Percentiles rank a stretch among this genome's conserved stretches.
Evolutionary conservation across 2,888 invertebrate species (phyloP).

Genomic region (Rhagonycha fulva): DNA sequence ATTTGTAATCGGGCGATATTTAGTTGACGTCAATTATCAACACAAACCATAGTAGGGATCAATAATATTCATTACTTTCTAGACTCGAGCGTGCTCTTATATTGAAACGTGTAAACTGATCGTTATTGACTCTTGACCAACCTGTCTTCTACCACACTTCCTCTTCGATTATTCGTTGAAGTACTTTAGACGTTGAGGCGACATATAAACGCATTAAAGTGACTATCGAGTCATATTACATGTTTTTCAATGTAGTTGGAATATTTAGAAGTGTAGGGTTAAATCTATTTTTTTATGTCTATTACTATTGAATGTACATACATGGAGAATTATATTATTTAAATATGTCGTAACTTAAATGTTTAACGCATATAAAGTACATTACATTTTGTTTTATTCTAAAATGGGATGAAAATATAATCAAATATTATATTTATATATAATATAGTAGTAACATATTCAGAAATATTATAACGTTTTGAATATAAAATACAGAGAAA

Average conservation of each 20-base stretch:
- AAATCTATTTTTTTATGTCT: not conserved
- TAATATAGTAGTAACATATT: no score
- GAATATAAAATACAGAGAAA: no score
- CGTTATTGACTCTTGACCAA: slow-evolving; percentile 50
- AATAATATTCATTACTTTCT: slow-evolving; percentile 49
- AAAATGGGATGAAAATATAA: no score
- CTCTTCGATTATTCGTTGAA: slow-evolving; percentile 18
- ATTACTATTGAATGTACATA: not conserved
- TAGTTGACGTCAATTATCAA: slow-evolving; percentile 21
- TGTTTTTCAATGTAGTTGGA: slow-evolving; percentile 1
- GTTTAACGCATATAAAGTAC: not conserved
- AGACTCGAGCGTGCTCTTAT: slow-evolving; percentile 48
- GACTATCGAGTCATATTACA: slow-evolving; percentile 16
- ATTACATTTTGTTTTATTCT: no score
- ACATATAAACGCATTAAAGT: slow-evolving; percentile 8
- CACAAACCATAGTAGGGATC: slow-evolving; percentile 31
- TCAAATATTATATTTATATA: no score
- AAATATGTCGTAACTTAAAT: not conserved
- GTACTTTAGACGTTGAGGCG: slow-evolving; percentile 11
- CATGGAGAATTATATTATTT: no score
- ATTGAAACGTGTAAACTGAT: slow-evolving; percentile 52
- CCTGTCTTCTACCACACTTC: slow-evolving; percentile 43
- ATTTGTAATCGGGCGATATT: slow-evolving; percentile 18
- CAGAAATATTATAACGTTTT: no score
- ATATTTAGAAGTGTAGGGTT: not conserved